A percentile compares a stretch with the other conserved stretches of the same genome.
Conservation (phyloP, 1,140 invertebrate genomes). For the Pogonomyrmex barbatus region DNA sequence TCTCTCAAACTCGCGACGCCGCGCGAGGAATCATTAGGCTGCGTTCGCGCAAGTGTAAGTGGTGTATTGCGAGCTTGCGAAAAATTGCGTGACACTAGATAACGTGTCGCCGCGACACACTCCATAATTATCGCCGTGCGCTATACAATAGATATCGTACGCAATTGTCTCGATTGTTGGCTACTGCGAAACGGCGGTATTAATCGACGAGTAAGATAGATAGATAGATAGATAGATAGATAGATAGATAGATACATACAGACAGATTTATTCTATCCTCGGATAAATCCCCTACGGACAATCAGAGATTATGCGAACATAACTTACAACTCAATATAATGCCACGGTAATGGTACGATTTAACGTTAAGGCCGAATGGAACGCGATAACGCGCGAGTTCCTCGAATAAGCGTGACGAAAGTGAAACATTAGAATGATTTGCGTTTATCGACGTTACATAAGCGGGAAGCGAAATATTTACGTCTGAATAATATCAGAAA, state of each 20-base stretch:
- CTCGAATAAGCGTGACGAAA: constrained; percentile 53
- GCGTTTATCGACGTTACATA: constrained; percentile 23
- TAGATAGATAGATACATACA: not conserved
- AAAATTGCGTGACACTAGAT: not conserved
- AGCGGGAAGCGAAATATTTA: not conserved
- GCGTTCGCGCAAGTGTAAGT: not conserved
- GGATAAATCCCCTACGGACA: constrained; percentile 60
- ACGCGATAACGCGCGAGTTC: constrained; percentile 46
- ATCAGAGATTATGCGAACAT: constrained; percentile 51
- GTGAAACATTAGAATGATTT: constrained; percentile 47
- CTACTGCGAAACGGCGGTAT: constrained; percentile 53
- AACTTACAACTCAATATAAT: constrained; percentile 53
- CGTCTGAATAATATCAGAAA: not conserved
- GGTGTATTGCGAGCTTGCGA: not conserved
- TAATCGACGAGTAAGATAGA: constrained; percentile 45
- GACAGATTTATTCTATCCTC: constrained; percentile 57
- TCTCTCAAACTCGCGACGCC: too few relatives aligned
- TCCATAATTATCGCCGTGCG: not conserved
- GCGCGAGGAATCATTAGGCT: not conserved
- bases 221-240: constrained; percentile 44
- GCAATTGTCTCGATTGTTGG: constrained; percentile 30
- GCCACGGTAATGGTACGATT: not conserved
- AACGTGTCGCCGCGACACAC: not conserved
- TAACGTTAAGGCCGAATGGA: constrained; percentile 8
- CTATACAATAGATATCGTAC: not conserved